Percentiles rank a stretch among this genome's conserved stretches.
Conservation (phyloP, 2,888 invertebrate species). For the Nemoura dubitans region DNA sequence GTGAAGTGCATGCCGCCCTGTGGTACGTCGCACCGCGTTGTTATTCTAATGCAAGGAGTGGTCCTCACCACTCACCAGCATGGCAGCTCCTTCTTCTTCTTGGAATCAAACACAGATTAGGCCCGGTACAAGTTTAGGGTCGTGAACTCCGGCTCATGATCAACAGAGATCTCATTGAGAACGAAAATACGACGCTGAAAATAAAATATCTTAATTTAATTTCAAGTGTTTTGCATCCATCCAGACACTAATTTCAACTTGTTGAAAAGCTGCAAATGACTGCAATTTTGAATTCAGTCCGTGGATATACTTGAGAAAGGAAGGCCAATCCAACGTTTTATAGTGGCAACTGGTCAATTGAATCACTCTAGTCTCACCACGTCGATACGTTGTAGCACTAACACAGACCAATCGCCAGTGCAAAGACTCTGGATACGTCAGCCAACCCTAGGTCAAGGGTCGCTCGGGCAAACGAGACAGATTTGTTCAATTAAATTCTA, state of each 20-base stretch:
- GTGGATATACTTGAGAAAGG: background rate
- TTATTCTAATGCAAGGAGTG: background rate
- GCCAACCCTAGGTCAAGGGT: background rate
- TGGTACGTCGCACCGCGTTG: background rate
- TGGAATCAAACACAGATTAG: background rate
- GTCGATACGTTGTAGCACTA: background rate
- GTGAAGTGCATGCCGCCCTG: background rate
- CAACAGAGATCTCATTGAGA: conserved; percentile 12
- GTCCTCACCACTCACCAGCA: background rate
- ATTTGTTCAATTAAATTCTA: background rate
- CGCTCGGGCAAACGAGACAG: background rate
- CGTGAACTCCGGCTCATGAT: background rate
- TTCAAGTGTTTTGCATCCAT: background rate
- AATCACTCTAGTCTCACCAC: background rate
- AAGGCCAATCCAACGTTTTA: background rate
- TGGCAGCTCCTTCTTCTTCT: background rate
- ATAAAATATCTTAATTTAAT: background rate
- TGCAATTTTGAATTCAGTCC: background rate
- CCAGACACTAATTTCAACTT: background rate
- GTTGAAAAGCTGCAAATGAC: background rate
- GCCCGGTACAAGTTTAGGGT: background rate
- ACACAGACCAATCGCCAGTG: background rate
- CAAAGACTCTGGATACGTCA: background rate
- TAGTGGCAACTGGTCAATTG: background rate
- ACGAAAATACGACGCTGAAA: background rate